Conservation (phyloP, 1,140 invertebrate genomes). For the Drosophila arawakana region DNA sequence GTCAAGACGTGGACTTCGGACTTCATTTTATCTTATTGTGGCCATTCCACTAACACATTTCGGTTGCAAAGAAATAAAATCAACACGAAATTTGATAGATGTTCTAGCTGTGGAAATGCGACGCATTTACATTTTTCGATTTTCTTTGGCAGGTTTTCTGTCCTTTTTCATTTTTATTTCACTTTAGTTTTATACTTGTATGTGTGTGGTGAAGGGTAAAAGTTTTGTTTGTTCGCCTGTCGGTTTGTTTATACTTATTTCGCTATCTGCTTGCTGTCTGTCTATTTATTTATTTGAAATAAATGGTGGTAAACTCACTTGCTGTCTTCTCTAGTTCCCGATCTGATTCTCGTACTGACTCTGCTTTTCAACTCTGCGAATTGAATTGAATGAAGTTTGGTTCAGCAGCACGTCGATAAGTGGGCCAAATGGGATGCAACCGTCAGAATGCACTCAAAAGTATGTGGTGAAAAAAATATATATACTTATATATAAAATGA, state of each 20-base stretch:
- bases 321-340: constrained; percentile 3
- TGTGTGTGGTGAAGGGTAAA: constrained; percentile 9
- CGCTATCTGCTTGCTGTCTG: constrained; percentile 45
- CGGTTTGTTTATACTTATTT: constrained; percentile 63
- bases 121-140: constrained; percentile 66
- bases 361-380: constrained; percentile 46
- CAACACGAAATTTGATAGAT: constrained; percentile 75
- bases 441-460: not conserved
- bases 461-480: not conserved
- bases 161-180: constrained; percentile 1
- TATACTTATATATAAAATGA: not conserved
- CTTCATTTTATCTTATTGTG: constrained; percentile 51
- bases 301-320: constrained; percentile 54
- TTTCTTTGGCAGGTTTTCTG: constrained; percentile 45
- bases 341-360: not conserved
- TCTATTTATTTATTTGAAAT: constrained; percentile 75
- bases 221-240: constrained; percentile 64
- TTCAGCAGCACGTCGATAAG: constrained; percentile 54
- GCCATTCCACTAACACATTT: constrained; percentile 28
- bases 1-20: constrained; percentile 33
- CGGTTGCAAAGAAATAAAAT: constrained; percentile 33
- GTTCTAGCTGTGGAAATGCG: constrained; percentile 66
- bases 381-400: constrained; percentile 61
- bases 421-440: not conserved
- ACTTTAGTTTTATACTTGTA: not conserved